Evolutionary conservation across 2,113 vertebrate species (phyloP).

Genomic region (Leptobrachium leishanense): DNA sequence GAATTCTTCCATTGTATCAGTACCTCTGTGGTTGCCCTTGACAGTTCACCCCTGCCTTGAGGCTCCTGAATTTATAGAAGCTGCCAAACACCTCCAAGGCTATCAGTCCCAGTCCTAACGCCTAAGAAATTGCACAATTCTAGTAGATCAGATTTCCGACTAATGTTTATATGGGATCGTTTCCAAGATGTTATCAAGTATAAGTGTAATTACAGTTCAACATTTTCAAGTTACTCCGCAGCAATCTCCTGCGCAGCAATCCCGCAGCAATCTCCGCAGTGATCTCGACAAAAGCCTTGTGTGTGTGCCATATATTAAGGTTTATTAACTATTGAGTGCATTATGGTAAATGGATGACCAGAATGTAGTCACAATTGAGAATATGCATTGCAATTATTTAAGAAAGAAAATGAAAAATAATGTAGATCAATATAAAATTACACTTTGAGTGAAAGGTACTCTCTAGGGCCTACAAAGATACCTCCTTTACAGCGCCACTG

Average conservation of each 20-base stretch:
- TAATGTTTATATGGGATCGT: slow-evolving; percentile 67
- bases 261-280: too few relatives aligned
- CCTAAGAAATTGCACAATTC: slow-evolving; percentile 64
- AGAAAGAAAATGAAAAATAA: too few relatives aligned
- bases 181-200: slow-evolving; percentile 68
- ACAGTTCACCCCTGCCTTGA: slow-evolving; percentile 61
- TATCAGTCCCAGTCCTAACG: slow-evolving; percentile 55
- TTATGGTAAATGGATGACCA: too few relatives aligned
- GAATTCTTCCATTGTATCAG: slow-evolving; percentile 25
- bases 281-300: too few relatives aligned
- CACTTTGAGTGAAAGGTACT: too few relatives aligned
- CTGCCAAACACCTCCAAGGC: slow-evolving; percentile 65
- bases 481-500: too few relatives aligned
- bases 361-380: too few relatives aligned
- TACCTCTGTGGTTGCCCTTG: slow-evolving; percentile 50
- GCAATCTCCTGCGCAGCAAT: slow-evolving; percentile 39
- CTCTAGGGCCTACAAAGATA: too few relatives aligned
- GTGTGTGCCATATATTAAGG: too few relatives aligned
- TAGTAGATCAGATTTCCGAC: slow-evolving; percentile 63
- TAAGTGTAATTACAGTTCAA: slow-evolving; percentile 66
- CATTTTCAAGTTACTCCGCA: slow-evolving; percentile 60
- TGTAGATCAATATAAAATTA: too few relatives aligned
- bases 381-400: too few relatives aligned
- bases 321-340: too few relatives aligned
- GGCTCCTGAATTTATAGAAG: slow-evolving; percentile 68